Evolutionary conservation across 2,113 vertebrate species (phyloP).

Genomic region (Paracyprichromis sp.): DNA sequence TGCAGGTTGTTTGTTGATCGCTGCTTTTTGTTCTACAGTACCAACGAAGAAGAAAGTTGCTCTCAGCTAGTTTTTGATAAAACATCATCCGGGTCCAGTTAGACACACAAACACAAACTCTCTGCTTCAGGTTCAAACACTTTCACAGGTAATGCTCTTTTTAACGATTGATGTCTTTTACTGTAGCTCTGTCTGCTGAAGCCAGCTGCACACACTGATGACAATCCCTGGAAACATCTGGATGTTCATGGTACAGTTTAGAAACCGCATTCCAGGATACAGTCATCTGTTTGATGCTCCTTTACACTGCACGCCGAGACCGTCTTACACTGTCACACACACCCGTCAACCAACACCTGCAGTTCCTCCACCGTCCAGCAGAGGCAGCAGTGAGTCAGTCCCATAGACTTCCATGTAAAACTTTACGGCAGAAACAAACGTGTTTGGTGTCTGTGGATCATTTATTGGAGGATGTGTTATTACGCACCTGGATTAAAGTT

Average conservation of each 20-base stretch:
- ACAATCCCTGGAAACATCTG: neutral
- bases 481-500: neutral
- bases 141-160: neutral
- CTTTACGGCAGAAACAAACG: neutral
- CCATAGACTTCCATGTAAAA: neutral
- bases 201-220: neutral
- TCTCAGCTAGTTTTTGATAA: neutral
- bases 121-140: neutral
- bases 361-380: neutral
- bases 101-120: neutral
- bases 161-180: neutral
- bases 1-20: constrained; percentile 58
- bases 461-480: neutral
- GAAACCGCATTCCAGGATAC: neutral
- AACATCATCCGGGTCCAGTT: neutral
- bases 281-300: neutral
- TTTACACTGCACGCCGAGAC: neutral
- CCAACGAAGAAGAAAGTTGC: constrained; percentile 5
- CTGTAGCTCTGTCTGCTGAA: neutral
- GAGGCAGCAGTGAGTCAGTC: neutral
- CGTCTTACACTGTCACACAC: neutral
- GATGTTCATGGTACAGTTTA: neutral
- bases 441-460: neutral
- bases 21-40: constrained; percentile 18
- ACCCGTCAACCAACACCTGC: neutral